These are phyloP conservation scores for Helicolenus hilgendorfi DNA, from an alignment of 2,797 vertebrate genomes.

Conservation along the genomic window DNA sequence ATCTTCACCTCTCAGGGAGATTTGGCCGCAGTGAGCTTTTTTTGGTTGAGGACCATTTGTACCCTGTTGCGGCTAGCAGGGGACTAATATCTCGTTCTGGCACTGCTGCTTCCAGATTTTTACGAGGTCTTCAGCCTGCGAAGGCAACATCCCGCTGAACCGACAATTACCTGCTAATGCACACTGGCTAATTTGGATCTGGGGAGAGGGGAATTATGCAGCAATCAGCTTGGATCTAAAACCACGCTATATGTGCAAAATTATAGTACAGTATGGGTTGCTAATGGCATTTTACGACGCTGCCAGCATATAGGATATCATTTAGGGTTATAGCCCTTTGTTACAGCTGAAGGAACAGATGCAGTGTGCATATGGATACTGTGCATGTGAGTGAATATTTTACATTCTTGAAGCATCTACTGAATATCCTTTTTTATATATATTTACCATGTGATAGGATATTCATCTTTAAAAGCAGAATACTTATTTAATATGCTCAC, in stretches of 20 bases:
- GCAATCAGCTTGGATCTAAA: slow-evolving; percentile 64
- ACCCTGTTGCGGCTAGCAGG: slow-evolving; percentile 50
- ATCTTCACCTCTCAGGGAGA: slow-evolving; percentile 50
- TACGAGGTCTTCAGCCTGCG: slow-evolving; percentile 61
- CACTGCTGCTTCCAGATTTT: slow-evolving; percentile 63
- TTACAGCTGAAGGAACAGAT: slow-evolving; percentile 27
- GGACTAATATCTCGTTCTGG: slow-evolving; percentile 70
- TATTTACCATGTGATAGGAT: slow-evolving; percentile 6
- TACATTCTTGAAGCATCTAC: not conserved
- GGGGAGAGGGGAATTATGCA: slow-evolving; percentile 57
- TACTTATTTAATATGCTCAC: not conserved
- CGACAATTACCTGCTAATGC: slow-evolving; percentile 79
- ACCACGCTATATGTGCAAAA: slow-evolving; percentile 36
- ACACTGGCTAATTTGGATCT: slow-evolving; percentile 66
- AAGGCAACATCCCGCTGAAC: slow-evolving; percentile 67
- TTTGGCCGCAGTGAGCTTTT: slow-evolving; percentile 5
- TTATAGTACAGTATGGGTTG: slow-evolving; percentile 26
- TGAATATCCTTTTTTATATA: not conserved
- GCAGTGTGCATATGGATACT: not conserved
- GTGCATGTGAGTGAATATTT: not conserved
- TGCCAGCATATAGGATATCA: slow-evolving; percentile 25
- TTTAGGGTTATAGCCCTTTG: slow-evolving; percentile 21
- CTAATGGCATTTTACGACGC: slow-evolving; percentile 50
- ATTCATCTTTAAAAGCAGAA: slow-evolving; percentile 10
- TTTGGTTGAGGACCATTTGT: slow-evolving; percentile 43